phyloP scores from a whole-genome alignment of 53 echinoderm and acorn worm genomes.

The Henricia sp. region DNA sequence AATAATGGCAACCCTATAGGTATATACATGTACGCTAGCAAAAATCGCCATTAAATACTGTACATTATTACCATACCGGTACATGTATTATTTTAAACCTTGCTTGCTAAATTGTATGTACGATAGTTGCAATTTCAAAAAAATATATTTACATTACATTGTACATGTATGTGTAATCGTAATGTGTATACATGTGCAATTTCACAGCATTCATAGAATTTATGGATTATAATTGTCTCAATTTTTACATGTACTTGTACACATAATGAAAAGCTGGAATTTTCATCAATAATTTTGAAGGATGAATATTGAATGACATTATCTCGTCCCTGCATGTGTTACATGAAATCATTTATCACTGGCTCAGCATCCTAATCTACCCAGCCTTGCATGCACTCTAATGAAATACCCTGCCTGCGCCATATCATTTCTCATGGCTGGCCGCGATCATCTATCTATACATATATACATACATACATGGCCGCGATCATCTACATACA shows the following conservation, averaged over 20 bases:
- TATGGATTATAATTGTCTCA: background rate
- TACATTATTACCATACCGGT: background rate
- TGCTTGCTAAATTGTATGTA: no score
- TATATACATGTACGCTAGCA: background rate
- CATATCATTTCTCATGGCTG: background rate
- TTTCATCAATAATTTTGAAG: no score
- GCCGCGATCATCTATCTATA: background rate
- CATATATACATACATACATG: background rate
- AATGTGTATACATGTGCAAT: background rate
- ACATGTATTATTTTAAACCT: no score
- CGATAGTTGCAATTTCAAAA: no score
- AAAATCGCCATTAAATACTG: background rate
- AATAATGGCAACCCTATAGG: background rate
- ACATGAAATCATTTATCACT: background rate
- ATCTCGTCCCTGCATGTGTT: background rate
- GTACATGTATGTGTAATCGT: background rate
- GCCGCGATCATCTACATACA: background rate
- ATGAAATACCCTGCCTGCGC: background rate
- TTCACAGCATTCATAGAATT: background rate
- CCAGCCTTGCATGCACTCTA: no score
- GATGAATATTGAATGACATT: background rate
- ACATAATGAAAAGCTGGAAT: no score
- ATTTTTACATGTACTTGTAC: background rate
- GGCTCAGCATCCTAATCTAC: no score
- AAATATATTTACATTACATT: background rate